Conservation (phyloP, 1,140 invertebrate genomes). For the Pogonus chalceus region DNA sequence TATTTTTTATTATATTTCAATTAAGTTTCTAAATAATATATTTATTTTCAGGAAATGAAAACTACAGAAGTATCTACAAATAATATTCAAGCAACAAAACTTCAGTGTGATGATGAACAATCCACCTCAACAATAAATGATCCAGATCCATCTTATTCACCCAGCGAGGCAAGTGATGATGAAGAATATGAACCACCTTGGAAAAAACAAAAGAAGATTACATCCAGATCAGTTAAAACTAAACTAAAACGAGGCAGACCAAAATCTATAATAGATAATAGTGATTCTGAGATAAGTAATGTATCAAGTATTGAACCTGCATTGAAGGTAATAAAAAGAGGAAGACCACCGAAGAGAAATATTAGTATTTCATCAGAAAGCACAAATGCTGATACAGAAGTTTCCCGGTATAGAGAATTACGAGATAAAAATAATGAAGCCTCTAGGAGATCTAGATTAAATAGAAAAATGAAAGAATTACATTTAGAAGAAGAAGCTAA, state of each 20-base stretch:
- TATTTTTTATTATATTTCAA: conserved; percentile 6
- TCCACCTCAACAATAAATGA: conserved; percentile 8
- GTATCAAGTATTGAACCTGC: neutral
- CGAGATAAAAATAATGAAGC: conserved; percentile 68
- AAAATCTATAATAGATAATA: neutral
- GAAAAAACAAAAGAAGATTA: conserved; percentile 10
- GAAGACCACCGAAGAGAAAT: conserved; percentile 24
- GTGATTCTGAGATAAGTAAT: neutral
- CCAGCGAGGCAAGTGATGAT: conserved; percentile 17
- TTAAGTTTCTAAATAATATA: conserved; percentile 7
- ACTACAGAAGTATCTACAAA: conserved; percentile 13
- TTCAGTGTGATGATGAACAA: conserved; percentile 13
- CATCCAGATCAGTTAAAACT: conserved; percentile 2
- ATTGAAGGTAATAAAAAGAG: conserved; percentile 14
- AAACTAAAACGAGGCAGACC: conserved; percentile 13
- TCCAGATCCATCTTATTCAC: neutral
- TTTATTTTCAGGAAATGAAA: conserved; percentile 8
- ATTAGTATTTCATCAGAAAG: conserved; percentile 28
- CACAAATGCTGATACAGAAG: conserved; percentile 24
- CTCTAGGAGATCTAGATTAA: conserved; percentile 57
- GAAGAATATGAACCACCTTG: conserved; percentile 27
- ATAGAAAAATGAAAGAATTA: conserved; percentile 55
- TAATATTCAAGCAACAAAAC: conserved; percentile 8
- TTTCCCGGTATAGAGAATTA: conserved; percentile 48
- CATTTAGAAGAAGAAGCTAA: conserved; percentile 26